Evolutionary conservation across 2,797 vertebrate species (phyloP), one percentile per base, ranked within the genome.

Genomic region (Coreius guichenoti): DNA sequence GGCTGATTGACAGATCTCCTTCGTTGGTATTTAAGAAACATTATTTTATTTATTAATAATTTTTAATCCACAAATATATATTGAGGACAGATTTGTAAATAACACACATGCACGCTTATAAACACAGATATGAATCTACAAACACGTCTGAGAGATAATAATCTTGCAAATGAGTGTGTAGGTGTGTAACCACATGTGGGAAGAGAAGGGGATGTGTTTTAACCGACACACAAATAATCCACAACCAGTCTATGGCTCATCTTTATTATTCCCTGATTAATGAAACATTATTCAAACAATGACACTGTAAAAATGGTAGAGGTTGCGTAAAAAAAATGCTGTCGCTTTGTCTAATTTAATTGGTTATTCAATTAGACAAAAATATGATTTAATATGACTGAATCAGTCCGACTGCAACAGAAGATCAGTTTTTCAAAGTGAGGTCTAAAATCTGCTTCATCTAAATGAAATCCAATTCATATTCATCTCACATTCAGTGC

Each of bases 141-240:
- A 12, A 5, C 1, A 21, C 11, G 1, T 21, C 3, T 45, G 5
- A 33, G 63, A 80, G 61, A 68, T 80, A n/a, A n/a, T n/a, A n/a
- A n/a, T n/a, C n/a, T 87, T 70, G 49, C 7, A 76, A 80, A 86
- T 26, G 45, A 70, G 67, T 39, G 56, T 63, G 61, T 63, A 6
- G 7, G 31, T 36, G 12, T 47, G 29, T 77, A n/a, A 80, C 45
- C 78, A 6, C 13, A 51, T n/a, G 17, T 0, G 13, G 45, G 23
- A 33, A 49, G 19, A 77, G 7, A 74, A 74, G 31, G 12, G 1
- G n/a, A n/a, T 2, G 49, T 0, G 11, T 14, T 21, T 74, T 29
- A 29, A 47, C 76, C 21, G 8, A 47, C 58, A 31, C 1, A n/a
- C 3, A 36, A 31, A 36, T 36, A 14, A 17, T 14, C 43, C 70